Base-by-base conservation (phyloP, 2,797 vertebrate genomes). In the Phrynocephalus guinanensis region DNA sequence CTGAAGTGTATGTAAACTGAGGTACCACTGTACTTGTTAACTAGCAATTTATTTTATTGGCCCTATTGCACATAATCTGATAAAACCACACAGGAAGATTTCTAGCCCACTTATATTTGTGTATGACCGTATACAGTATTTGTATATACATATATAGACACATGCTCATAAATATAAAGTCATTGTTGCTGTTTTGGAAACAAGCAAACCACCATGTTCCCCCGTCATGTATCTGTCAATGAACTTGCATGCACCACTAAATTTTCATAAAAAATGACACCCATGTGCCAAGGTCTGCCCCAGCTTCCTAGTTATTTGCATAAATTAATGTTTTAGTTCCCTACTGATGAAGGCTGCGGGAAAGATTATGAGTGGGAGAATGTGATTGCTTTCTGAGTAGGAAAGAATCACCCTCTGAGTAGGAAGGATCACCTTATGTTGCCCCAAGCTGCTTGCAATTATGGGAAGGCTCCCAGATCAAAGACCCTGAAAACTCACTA, bases 231-330 rank as follows among this genome's bases (percentile, higher is more conserved):
- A 0, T 88, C 38, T 78, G 56, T 89, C 92, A 95, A 94, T 88
- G 92, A 92, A 77, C 60, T 9, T 1, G 13, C 52, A 28, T 0
- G 7, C 86, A 87, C n/a, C 72, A 87, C 15, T 87, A 91, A 93
- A 92, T 72, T 82, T 91, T 90, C 85, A 71, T 81, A 90, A 91
- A 93, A 93, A 90, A 44, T 38, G 87, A 91, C 89, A 92, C 48
- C 87, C 88, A 86, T 94, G 93, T 94, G 90, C 90, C 91, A 92
- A 93, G 88, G 44, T 90, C 87, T 93, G 94, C 86, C 79, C 81
- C 83, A 93, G 67, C 70, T 91, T 88, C 63, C 24, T 11, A 52
- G 50, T 92, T 93, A 88, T 83, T 72, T 82, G 2, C 9, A 56
- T 9, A 56, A 56, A 56, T 11, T 13, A 56, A 13, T 56, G 52